Evolutionary conservation across 2,113 vertebrate genomes (phyloP), one percentile per base, ranked within the genome.

Genomic region (Tursiops truncatus): DNA sequence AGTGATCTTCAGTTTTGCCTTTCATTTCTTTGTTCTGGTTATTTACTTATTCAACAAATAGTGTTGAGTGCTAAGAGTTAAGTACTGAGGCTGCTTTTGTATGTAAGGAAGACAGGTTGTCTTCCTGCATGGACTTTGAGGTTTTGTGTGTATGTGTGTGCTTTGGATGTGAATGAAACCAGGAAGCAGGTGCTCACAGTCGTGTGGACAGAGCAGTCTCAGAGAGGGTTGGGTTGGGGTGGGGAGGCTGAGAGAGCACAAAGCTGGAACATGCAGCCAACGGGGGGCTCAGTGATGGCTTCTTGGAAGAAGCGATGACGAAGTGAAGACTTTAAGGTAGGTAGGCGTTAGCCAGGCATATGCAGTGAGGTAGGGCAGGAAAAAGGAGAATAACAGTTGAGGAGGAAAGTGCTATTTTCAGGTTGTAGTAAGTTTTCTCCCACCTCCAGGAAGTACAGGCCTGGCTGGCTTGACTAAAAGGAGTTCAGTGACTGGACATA

Each of bases 21-120:
- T 80, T 86, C 28, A 1, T 81, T 85, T 91, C 68, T 84, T 91
- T 77, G 14, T 88, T 73, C 31, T 62, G 58, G 13, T 77, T 76
- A 20, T 71, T 62, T 84, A 67, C 50, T 81, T 26, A 63, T 81
- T 92, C 26, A 86, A 6, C 15, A 92, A 83, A 65, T 50, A 41
- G 12, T n/a, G 5, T 2, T 50, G 33, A 81, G 60, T 28, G 14
- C 21, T 62, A 4, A 4, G 28, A 31, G 12, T 60, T 67, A 36
- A 58, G 12, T 31, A 38, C 33, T 28, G 5, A 23, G 70, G 18
- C 62, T 89, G 38, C 36, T 25, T 47, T 82, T 47, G 25, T 41
- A 68, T 26, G 23, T 36, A 60, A 89, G 21, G 74, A 28, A 65
- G 38, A 20, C 50, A 63, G 15, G 11, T 18, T 86, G 12, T 60